Percentiles rank a stretch among this genome's conserved stretches.
Conservation (phyloP, 2,888 invertebrate species). For the Criorhina ranunculi region DNA sequence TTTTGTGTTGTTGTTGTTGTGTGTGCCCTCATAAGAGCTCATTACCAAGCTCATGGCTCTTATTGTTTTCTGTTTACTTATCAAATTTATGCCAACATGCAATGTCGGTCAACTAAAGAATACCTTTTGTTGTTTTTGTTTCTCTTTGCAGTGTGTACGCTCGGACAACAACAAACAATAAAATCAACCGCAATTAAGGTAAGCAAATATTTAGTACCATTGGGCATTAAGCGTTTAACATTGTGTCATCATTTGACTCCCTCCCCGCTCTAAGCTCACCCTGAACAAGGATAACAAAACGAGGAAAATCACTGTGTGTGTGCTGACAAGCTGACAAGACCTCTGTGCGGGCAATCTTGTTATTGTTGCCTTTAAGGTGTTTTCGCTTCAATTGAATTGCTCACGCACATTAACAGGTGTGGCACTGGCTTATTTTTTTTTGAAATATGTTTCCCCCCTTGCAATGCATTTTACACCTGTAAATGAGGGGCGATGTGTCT, state of each 20-base stretch:
- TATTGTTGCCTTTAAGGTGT: conserved; percentile 5
- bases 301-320: conserved; percentile 48
- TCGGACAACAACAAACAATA: conserved; percentile 29
- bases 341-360: conserved; percentile 12
- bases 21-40: not conserved
- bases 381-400: conserved; percentile 49
- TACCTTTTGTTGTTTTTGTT: conserved; percentile 32
- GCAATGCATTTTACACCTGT: conserved; percentile 50
- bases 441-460: not conserved
- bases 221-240: conserved; percentile 15
- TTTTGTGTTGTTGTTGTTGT: not conserved
- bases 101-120: conserved; percentile 62
- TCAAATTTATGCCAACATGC: conserved; percentile 38
- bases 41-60: conserved; percentile 30
- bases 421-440: conserved; percentile 13
- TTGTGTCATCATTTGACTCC: conserved; percentile 17
- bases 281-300: conserved; percentile 27
- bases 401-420: conserved; percentile 68
- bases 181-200: conserved; percentile 67
- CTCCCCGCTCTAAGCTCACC: conserved; percentile 1
- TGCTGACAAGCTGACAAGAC: conserved; percentile 55
- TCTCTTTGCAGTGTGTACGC: conserved; percentile 50
- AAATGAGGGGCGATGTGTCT: conserved; percentile 22
- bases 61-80: conserved; percentile 35
- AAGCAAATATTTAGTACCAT: conserved; percentile 51